Base-by-base conservation (phyloP, 35 echinoderm and acorn worm species). In the Hemicentrotus pulcherrimus region DNA sequence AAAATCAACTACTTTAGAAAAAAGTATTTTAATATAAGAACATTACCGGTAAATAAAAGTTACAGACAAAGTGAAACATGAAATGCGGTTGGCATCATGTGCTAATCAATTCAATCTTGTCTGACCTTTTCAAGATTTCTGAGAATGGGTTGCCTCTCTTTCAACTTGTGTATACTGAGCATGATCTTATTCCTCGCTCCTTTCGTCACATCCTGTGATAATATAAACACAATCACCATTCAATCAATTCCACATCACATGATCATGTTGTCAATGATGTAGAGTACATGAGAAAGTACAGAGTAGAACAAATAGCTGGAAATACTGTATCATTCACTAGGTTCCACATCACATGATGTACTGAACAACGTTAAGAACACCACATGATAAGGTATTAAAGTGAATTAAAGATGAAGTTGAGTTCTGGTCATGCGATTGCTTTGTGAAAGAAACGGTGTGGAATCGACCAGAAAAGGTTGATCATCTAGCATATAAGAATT, bases 181-280 rank as follows among this genome's bases (percentile, higher is more conserved):
- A 99, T 86, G 46, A 99, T 97, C 96, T 99, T 99, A 95, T 99
- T 95, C 47, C 98, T 96, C 5, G 98, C 98, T 88, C 98, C 98
- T 94, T 99, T 97, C 18, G 98, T 99, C 22, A 99, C 96, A 96
- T 97, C 96, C 98, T 99, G 95, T 52, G 91, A 12, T 94, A 46
- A 95, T 55, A 88, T 71, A 61, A 94, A 95, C 92, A 95, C 14
- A 91, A 71, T 24, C 31, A 78, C 19, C 19, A 95, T 71, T 32
- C 32, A 86, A 95, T 90, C 48, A 94, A 2, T 91, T 90, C 32
- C 47, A 22, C 30, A 88, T 88, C 24, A 94, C 28, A 58, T 47
- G 31, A 48, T 47, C 35, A 41, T 41, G 12, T 6, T 14, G 6
- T 91, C 1, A 88, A 88, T 78, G 15, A 78, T n/a, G 28, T 78